phyloP scores from a whole-genome alignment of 2,113 vertebrate genomes.

The Hystrix brachyura region DNA sequence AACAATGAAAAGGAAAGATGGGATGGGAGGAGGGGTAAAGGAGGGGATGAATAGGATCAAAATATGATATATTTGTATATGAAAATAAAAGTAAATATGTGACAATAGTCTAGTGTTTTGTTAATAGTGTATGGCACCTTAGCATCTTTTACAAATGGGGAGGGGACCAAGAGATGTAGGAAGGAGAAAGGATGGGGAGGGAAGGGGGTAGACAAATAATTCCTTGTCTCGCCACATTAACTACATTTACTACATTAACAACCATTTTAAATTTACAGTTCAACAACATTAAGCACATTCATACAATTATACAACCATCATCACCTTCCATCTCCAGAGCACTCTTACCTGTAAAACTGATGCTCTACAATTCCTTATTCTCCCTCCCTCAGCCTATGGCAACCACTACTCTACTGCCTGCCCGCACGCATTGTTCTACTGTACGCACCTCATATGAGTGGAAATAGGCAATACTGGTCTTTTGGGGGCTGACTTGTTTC shows the following conservation, averaged over 20 bases:
- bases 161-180: not conserved
- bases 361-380: not conserved
- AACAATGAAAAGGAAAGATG: not conserved
- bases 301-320: not conserved
- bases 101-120: not conserved
- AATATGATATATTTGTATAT: not conserved
- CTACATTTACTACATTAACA: not conserved
- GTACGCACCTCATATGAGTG: fast-evolving
- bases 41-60: not conserved
- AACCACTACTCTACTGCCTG: too few relatives aligned
- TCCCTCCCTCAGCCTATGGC: not conserved
- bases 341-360: not conserved
- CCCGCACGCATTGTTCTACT: not conserved
- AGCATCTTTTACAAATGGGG: not conserved
- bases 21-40: not conserved
- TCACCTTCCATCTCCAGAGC: not conserved
- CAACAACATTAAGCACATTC: not conserved
- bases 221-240: not conserved
- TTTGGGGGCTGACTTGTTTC: not conserved
- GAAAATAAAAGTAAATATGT: not conserved
- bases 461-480: not conserved
- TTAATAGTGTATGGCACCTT: not conserved
- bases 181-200: not conserved
- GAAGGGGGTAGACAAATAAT: not conserved
- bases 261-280: too few relatives aligned